A percentile compares a stretch with the other conserved stretches of the same genome.
phyloP scores from a whole-genome alignment of 1,140 invertebrate species.

The Pantala flavescens region DNA sequence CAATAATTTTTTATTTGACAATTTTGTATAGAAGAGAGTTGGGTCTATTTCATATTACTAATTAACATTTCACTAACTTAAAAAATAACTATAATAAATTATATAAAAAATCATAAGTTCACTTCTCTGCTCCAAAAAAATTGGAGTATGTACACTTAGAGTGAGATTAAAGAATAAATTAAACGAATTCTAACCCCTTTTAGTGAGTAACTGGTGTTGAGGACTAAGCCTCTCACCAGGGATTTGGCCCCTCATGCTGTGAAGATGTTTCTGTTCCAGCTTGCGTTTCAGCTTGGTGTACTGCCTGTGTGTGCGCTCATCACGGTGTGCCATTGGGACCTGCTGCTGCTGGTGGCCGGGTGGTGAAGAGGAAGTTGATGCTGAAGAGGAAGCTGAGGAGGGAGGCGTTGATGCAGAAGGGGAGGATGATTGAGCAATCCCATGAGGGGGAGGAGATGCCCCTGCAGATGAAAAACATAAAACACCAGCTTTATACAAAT shows the following conservation, averaged over 20 bases:
- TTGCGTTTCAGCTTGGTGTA: conserved; percentile 63
- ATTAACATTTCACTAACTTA: too few species aligned
- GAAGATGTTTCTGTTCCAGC: conserved; percentile 48
- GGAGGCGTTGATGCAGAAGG: background rate
- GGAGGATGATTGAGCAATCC: conserved; percentile 12
- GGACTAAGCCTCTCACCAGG: conserved; percentile 33
- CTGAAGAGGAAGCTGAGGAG: background rate
- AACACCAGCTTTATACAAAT: too few species aligned
- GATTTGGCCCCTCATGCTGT: conserved; percentile 26
- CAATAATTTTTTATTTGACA: too few species aligned
- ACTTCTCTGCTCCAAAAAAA: too few species aligned
- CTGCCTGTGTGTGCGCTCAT: conserved; percentile 64
- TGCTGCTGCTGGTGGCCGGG: conserved; percentile 26
- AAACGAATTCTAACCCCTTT: background rate
- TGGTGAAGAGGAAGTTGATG: background rate
- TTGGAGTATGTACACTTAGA: too few species aligned
- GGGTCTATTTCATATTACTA: too few species aligned
- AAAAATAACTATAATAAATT: too few species aligned
- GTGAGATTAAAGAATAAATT: background rate
- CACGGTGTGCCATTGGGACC: conserved; percentile 50
- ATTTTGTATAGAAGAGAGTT: too few species aligned
- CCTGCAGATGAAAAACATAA: conserved; percentile 28
- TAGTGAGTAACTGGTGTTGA: conserved; percentile 32
- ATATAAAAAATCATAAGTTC: too few species aligned
- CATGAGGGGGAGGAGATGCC: conserved; percentile 40